These are phyloP conservation scores for Montipora capricornis DNA, from an alignment of 64 coral and sea anemone species.

Conservation along the genomic window DNA sequence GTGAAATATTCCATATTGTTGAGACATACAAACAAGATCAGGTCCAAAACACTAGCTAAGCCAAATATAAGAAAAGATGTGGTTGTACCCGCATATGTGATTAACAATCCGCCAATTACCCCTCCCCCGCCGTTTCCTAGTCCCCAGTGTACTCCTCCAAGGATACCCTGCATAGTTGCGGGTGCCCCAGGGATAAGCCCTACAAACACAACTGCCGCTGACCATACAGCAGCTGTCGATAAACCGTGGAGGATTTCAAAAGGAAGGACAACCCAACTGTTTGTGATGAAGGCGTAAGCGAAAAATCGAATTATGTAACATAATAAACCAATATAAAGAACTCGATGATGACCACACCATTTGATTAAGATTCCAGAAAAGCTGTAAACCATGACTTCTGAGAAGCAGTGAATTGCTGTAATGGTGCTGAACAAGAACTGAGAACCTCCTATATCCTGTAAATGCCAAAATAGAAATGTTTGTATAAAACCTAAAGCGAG, in stretches of 20 bases:
- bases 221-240: constrained; percentile 86
- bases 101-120: constrained; percentile 80
- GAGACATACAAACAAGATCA: constrained; percentile 70
- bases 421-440: constrained; percentile 92
- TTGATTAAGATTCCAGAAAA: constrained; percentile 69
- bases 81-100: constrained; percentile 70
- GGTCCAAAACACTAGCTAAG: constrained; percentile 65
- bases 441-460: constrained; percentile 90
- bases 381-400: constrained; percentile 73
- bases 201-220: constrained; percentile 85
- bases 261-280: constrained; percentile 85
- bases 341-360: constrained; percentile 71
- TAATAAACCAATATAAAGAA: constrained; percentile 75
- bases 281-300: constrained; percentile 78
- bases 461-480: constrained; percentile 91
- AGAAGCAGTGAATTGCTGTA: constrained; percentile 75
- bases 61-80: constrained; percentile 78
- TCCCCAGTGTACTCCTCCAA: constrained; percentile 87
- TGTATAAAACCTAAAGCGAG: constrained; percentile 78
- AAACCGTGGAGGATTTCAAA: constrained; percentile 90
- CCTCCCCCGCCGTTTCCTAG: constrained; percentile 87
- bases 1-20: constrained; percentile 64
- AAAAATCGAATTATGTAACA: constrained; percentile 83
- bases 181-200: constrained; percentile 80
- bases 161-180: constrained; percentile 88